Conservation (phyloP, 2,888 invertebrate species). For the Napeogenes inachia region DNA sequence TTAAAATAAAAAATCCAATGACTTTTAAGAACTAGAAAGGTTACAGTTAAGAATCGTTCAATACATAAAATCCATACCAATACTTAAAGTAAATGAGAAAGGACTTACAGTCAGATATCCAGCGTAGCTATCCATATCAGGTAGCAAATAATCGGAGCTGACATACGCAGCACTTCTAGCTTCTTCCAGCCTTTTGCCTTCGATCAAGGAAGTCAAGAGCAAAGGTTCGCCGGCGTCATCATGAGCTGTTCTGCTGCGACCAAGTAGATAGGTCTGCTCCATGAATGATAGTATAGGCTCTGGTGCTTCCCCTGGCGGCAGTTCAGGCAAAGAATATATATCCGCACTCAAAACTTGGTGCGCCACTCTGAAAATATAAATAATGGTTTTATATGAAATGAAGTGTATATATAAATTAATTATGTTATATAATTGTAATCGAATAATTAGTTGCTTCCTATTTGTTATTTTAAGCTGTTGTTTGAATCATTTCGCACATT, state of each 20-base stretch:
- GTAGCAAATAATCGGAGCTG: slow-evolving; percentile 55
- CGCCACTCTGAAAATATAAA: slow-evolving; percentile 41
- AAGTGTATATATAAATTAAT: no score
- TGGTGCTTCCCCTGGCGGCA: slow-evolving; percentile 67
- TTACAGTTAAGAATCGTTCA: no score
- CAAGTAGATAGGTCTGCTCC: slow-evolving; percentile 57
- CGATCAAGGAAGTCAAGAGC: slow-evolving; percentile 75
- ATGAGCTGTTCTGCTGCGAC: slow-evolving; percentile 42
- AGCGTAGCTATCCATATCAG: slow-evolving; percentile 71
- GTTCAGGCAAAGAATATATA: slow-evolving; percentile 51
- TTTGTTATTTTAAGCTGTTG: no score
- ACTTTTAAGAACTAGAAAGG: no score
- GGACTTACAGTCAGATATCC: slow-evolving; percentile 65
- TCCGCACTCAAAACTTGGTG: slow-evolving; percentile 40
- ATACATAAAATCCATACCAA: no score
- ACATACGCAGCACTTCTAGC: slow-evolving; percentile 69
- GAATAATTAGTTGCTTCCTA: no score
- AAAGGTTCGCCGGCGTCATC: slow-evolving; percentile 73
- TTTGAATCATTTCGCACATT: no score
- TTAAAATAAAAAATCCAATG: no score
- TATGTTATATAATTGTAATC: no score
- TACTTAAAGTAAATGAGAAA: neutral
- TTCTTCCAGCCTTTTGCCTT: slow-evolving; percentile 68
- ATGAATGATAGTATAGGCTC: slow-evolving; percentile 66
- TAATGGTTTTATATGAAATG: no score